These are phyloP conservation scores for Ptilonorhynchus violaceus DNA, from an alignment of 2,113 vertebrate species.

Conservation along the genomic window DNA sequence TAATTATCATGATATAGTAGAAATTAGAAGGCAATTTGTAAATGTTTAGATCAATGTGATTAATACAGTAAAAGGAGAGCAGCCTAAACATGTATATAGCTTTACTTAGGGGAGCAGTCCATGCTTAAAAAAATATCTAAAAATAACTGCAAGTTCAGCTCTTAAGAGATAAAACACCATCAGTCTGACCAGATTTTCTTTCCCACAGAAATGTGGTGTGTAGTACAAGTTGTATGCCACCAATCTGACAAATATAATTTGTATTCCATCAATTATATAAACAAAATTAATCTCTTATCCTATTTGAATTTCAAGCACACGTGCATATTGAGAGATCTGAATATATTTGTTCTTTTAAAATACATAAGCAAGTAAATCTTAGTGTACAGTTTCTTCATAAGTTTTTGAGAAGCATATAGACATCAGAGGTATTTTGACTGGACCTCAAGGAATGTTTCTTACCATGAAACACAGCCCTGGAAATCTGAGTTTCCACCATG, in stretches of 20 bases:
- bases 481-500: not conserved
- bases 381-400: not conserved
- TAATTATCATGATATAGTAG: constrained; percentile 35
- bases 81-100: not conserved
- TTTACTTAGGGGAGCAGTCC: not conserved
- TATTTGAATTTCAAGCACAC: not conserved
- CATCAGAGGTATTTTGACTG: constrained; percentile 6
- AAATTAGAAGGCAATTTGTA: constrained; percentile 55
- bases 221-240: not conserved
- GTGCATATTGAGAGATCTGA: not conserved
- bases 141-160: not conserved
- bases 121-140: not conserved
- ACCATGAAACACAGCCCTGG: not conserved
- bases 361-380: not conserved
- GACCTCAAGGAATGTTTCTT: not conserved
- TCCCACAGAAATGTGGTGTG: not conserved
- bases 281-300: not conserved
- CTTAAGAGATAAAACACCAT: not conserved
- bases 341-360: not conserved
- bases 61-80: not conserved
- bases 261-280: not conserved
- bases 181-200: not conserved
- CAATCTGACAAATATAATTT: not conserved
- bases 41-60: not conserved
- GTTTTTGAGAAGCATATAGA: not conserved